These are phyloP conservation scores for Psittacula derbiana DNA, from an alignment of 2,797 vertebrate genomes.

Conservation along the genomic window DNA sequence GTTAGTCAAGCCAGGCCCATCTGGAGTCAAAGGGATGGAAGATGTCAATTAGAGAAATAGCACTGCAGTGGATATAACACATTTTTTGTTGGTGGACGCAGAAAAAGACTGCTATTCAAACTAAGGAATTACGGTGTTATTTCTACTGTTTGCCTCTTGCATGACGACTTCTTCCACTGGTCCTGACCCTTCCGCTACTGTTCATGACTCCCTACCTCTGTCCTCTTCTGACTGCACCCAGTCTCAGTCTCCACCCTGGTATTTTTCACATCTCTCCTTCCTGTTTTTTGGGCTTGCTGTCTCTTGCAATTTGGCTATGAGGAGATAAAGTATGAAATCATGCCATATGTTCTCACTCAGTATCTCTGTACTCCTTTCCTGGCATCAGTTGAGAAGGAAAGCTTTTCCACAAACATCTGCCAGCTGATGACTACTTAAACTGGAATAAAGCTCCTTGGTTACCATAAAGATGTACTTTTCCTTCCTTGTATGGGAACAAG, in stretches of 20 bases:
- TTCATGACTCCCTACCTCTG: neutral
- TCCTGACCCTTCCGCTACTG: neutral
- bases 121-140: neutral
- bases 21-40: neutral
- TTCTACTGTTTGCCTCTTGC: neutral
- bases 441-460: neutral
- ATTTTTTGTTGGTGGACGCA: neutral
- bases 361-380: neutral
- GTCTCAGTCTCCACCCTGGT: neutral
- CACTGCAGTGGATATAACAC: too few relatives aligned
- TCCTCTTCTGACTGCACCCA: neutral
- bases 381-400: neutral
- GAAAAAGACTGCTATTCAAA: neutral
- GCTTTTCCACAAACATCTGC: conserved; percentile 31
- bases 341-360: conserved; percentile 2
- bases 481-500: neutral
- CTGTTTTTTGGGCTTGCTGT: neutral
- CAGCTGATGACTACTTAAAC: conserved; percentile 2
- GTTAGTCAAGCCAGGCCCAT: neutral
- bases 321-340: neutral
- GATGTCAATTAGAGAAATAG: neutral
- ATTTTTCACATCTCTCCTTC: neutral
- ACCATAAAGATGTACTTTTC: neutral
- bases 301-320: neutral
- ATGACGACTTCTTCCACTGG: fast-evolving